These are phyloP conservation scores for Ericerus pela DNA, from an alignment of 1,140 invertebrate species.

Conservation along the genomic window DNA sequence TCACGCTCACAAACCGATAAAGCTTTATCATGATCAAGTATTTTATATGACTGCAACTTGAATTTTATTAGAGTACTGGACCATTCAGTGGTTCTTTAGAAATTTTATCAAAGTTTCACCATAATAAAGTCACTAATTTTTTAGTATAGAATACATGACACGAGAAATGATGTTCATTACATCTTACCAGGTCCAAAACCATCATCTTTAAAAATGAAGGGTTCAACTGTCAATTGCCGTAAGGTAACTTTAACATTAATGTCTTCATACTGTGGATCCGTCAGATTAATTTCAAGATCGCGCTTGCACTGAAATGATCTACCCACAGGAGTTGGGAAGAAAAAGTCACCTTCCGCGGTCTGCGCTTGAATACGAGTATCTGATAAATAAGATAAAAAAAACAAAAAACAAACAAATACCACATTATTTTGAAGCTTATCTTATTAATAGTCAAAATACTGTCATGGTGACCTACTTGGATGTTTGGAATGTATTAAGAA, in stretches of 20 bases:
- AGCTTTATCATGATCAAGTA: too few relatives aligned
- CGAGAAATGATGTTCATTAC: not conserved
- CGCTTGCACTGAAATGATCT: constrained; percentile 60
- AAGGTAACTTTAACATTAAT: constrained; percentile 30
- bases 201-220: constrained; percentile 47
- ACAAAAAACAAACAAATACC: not conserved
- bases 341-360: constrained; percentile 25
- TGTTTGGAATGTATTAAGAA: constrained; percentile 33
- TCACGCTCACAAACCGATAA: too few relatives aligned
- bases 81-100: too few relatives aligned
- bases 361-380: not conserved
- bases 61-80: too few relatives aligned
- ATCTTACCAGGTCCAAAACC: constrained; percentile 40
- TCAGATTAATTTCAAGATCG: constrained; percentile 42
- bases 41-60: too few relatives aligned
- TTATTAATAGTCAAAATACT: too few relatives aligned
- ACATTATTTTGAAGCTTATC: too few relatives aligned
- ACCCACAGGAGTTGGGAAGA: constrained; percentile 70
- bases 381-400: not conserved
- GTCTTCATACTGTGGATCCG: constrained; percentile 28
- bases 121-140: too few relatives aligned
- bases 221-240: constrained; percentile 40
- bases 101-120: too few relatives aligned
- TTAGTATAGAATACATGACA: too few relatives aligned
- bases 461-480: constrained; percentile 1